Conservation (phyloP, 2,113 vertebrate species). For the Theropithecus gelada region DNA sequence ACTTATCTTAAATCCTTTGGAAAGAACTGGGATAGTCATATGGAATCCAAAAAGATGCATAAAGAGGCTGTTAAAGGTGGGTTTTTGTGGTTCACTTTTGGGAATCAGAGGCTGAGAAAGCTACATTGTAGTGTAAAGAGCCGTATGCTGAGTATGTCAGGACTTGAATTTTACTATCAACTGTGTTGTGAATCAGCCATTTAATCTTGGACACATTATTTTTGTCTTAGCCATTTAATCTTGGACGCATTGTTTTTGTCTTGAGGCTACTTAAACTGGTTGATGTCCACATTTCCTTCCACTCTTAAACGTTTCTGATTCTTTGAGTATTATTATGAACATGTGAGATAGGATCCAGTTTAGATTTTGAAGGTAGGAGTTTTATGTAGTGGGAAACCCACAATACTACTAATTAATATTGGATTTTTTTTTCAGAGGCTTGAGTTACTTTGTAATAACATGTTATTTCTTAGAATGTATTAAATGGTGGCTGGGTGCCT, state of each 20-base stretch:
- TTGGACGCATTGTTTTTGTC: neutral
- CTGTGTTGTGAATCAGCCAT: neutral
- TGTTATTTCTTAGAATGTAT: neutral
- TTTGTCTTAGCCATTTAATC: neutral
- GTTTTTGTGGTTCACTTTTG: conserved; percentile 12
- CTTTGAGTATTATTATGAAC: conserved; percentile 44
- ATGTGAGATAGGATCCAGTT: conserved; percentile 24
- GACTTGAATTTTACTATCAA: neutral
- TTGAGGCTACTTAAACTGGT: neutral
- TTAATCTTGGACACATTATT: neutral
- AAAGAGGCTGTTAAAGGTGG: neutral
- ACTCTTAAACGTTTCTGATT: conserved; percentile 14
- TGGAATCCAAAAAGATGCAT: neutral
- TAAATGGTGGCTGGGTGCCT: neutral
- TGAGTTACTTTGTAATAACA: neutral
- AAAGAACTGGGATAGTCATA: neutral
- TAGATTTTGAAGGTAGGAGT: neutral
- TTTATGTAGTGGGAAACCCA: neutral
- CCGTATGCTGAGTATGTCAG: neutral
- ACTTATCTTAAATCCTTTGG: conserved; percentile 46
- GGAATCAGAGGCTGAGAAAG: neutral
- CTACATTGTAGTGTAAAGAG: neutral
- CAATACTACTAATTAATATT: neutral
- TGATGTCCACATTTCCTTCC: neutral
- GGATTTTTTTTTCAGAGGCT: neutral